Conservation (phyloP, 2,888 invertebrate genomes). For the Nebria salina region DNA sequence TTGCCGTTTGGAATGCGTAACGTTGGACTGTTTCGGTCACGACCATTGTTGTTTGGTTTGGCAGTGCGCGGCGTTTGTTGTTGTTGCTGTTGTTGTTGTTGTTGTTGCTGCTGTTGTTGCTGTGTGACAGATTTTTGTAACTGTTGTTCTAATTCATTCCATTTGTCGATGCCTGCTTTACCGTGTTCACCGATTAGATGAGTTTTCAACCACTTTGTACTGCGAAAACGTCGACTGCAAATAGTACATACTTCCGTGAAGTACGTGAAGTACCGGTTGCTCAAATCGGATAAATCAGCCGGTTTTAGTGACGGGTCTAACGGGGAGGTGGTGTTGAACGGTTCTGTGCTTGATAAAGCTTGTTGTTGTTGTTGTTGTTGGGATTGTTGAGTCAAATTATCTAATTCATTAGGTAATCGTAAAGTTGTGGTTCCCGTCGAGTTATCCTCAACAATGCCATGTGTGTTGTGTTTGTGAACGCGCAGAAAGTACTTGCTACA, state of each 20-base stretch:
- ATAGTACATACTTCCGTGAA: conserved; percentile 84
- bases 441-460: conserved; percentile 92
- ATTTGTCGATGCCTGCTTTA: conserved; percentile 70
- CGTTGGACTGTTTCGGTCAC: conserved; percentile 63
- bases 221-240: conserved; percentile 87
- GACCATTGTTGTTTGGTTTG: conserved; percentile 49
- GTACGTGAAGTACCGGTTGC: conserved; percentile 72
- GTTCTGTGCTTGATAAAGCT: conserved; percentile 51
- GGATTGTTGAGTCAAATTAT: conserved; percentile 49
- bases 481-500: conserved; percentile 98
- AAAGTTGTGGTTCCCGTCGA: conserved; percentile 52
- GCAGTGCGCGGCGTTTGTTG: neutral
- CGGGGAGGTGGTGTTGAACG: conserved; percentile 49
- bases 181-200: conserved; percentile 90
- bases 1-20: conserved; percentile 69
- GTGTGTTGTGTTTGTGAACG: conserved; percentile 97
- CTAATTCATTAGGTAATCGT: conserved; percentile 47
- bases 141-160: conserved; percentile 69
- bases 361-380: conserved; percentile 49
- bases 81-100: neutral
- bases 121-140: conserved; percentile 58
- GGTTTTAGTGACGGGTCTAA: conserved; percentile 65
- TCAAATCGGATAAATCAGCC: conserved; percentile 68
- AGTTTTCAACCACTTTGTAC: conserved; percentile 87
- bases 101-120: conserved; percentile 50